Percentiles rank a stretch among this genome's conserved stretches.
Evolutionary conservation across 2,113 vertebrate genomes (phyloP).

Genomic region (Grallaria varia): DNA sequence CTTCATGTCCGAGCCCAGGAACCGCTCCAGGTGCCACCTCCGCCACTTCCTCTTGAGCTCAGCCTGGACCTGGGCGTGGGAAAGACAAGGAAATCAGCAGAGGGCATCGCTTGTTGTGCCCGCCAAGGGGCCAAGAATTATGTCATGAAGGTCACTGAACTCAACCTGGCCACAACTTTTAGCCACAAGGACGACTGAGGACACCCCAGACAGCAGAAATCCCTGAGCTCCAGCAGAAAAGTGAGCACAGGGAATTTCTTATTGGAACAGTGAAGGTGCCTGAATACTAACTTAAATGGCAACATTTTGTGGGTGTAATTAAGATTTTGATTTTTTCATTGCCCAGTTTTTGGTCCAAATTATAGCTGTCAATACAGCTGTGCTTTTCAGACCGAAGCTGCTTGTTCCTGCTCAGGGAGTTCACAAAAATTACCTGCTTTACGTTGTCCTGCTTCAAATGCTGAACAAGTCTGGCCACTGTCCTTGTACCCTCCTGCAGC

Average conservation of each 20-base stretch:
- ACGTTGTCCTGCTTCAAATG: background rate
- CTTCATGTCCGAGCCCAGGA: slow-evolving; percentile 83
- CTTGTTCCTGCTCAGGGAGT: background rate
- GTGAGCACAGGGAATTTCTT: background rate
- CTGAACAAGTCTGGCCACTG: background rate
- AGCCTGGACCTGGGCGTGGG: slow-evolving; percentile 83
- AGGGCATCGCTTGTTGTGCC: no score
- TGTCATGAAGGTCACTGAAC: background rate
- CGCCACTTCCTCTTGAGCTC: slow-evolving; percentile 96
- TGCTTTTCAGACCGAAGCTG: background rate
- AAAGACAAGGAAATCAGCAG: background rate
- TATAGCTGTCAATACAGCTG: background rate
- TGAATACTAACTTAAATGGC: background rate
- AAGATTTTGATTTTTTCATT: background rate
- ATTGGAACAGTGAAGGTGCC: background rate
- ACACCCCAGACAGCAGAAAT: background rate
- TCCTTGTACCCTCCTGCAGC: background rate
- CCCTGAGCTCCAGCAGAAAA: background rate
- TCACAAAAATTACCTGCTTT: background rate
- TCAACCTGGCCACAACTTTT: background rate
- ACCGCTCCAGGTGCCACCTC: slow-evolving; percentile 88
- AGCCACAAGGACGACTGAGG: background rate
- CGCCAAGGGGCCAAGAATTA: background rate
- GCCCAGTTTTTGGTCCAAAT: background rate
- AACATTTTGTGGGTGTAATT: background rate